Evolutionary conservation across 2,888 invertebrate species (phyloP), one percentile per base, ranked within the genome.

Genomic region (Mythimna impura): DNA sequence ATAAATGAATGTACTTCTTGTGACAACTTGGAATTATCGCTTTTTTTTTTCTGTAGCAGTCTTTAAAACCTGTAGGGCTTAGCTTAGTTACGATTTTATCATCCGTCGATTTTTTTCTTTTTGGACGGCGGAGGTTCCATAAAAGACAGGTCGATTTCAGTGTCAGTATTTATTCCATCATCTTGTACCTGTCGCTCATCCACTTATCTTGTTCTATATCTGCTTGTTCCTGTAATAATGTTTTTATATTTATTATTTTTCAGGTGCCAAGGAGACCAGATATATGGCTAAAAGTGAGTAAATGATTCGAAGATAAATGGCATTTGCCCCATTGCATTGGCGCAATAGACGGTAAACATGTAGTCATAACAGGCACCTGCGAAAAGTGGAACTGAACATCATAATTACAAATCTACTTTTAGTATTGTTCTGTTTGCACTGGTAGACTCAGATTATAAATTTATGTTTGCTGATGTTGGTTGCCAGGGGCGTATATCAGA

Each of bases 391-490:
- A 70, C 62, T 65, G 70, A 61, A 69, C 61, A 62, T 70, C 74
- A 63, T 68, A 77, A 76, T 72, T 80, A 74, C 57, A 73, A 71
- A 58, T 54, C 52, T 60, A 70, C 64, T 60, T 72, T 69, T 65
- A 76, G 76, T 58, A 68, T 73, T 40, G 71, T 80, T 52, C 66
- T 76, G 47, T 60, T 72, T 30, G 72, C 69, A 70, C 52, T 77
- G 50, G 69, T 72, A 66, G 77, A 75, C 69, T 71, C 80, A 25
- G 68, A 76, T 54, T 71, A 76, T 73, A 76, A 70, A 43, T 67
- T 65, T 67, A 50, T 73, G 66, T 77, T 52, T 70, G 73, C 65
- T 34, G 63, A 77, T 43, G 60, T 70, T 63, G 77, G 77, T 14
- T 70, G 73, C 57, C 77, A 71, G 12, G 73, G 73, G 58, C 68